Conservation (phyloP, 2,888 invertebrate genomes). For the Ormyrus pomaceus region DNA sequence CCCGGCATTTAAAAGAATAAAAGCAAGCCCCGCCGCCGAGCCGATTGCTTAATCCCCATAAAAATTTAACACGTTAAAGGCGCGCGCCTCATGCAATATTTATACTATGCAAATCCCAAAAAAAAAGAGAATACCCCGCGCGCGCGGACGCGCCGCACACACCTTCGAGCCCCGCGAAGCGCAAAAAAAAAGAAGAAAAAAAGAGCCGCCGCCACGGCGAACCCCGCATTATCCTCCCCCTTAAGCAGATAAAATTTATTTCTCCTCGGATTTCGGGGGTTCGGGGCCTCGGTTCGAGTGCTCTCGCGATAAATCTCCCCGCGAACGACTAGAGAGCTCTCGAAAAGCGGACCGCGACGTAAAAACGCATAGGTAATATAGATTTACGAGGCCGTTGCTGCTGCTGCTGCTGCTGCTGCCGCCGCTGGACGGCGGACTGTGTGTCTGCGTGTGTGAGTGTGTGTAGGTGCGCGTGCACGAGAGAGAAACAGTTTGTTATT, state of each 20-base stretch:
- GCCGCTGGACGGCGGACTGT: neutral
- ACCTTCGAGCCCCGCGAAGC: too few relatives aligned
- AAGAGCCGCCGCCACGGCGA: neutral
- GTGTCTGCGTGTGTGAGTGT: slow-evolving; percentile 12
- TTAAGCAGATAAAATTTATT: slow-evolving; percentile 27
- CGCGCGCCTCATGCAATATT: slow-evolving; percentile 1
- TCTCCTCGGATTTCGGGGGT: slow-evolving; percentile 30
- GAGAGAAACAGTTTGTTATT: slow-evolving; percentile 56
- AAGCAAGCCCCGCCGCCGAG: too few relatives aligned
- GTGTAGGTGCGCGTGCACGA: slow-evolving; percentile 36
- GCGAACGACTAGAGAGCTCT: slow-evolving; percentile 12
- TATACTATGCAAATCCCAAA: neutral
- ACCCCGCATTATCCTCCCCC: neutral
- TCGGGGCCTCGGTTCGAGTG: neutral
- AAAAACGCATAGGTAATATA: slow-evolving; percentile 64
- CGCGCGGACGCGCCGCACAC: too few relatives aligned
- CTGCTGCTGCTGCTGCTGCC: slow-evolving; percentile 50
- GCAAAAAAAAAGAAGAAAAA: too few relatives aligned
- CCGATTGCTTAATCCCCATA: neutral
- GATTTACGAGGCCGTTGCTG: slow-evolving; percentile 72
- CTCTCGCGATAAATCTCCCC: slow-evolving; percentile 41
- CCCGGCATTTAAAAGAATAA: too few relatives aligned
- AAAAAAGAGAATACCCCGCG: neutral
- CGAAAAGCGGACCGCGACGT: slow-evolving; percentile 53
- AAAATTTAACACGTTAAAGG: neutral